Base-by-base conservation (phyloP, 2,888 invertebrate species). In the Lamellibrachia satsuma region DNA sequence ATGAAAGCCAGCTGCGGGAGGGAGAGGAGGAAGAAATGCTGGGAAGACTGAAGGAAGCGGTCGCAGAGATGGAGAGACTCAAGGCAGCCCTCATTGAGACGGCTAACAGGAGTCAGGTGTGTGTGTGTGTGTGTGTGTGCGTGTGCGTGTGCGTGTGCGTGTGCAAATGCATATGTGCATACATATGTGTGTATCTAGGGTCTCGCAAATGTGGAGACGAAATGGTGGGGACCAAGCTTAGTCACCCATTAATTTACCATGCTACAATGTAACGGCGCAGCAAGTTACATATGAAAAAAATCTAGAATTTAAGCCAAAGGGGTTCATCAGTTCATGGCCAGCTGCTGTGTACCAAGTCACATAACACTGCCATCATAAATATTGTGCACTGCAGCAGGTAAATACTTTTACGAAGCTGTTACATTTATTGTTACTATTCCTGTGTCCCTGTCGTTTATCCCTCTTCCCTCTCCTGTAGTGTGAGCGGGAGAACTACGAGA, bases 91-190 rank as follows among this genome's bases (percentile, higher is more conserved):
- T 96, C 11, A 94, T 94, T 51, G 95, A 95, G n/a, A 93, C 94
- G 1, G 95, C 95, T 92, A 94, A 94, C 52, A 95, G 94, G 93
- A 94, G 95, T 7, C 95, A 95, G 95, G 96, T 95, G 93, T 92
- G 92, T 75, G 55, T 55, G 91, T 92, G 91, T 52, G 57, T 52
- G 51, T 3, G 57, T 27, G 60, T 91, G n/a, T 92, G 60, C 8
- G 90, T 22, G 52, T 91, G 15, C 92, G 52, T 55, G n/a, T 52
- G 75, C 6, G 15, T 75, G 75, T 22, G 22, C 22, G 75, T 22
- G 75, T 22, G n/a, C 22, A 15, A 3, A 22, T 75, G 75, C 2
- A 22, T 15, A 22, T 22, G 75, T 75, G 60, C 15, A 15, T 60
- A 22, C 15, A 4, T 60, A 22, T 60, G 22, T 11, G 8, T 60